Base-by-base conservation (phyloP, 2,113 vertebrate genomes). In the Cygnus atratus region DNA sequence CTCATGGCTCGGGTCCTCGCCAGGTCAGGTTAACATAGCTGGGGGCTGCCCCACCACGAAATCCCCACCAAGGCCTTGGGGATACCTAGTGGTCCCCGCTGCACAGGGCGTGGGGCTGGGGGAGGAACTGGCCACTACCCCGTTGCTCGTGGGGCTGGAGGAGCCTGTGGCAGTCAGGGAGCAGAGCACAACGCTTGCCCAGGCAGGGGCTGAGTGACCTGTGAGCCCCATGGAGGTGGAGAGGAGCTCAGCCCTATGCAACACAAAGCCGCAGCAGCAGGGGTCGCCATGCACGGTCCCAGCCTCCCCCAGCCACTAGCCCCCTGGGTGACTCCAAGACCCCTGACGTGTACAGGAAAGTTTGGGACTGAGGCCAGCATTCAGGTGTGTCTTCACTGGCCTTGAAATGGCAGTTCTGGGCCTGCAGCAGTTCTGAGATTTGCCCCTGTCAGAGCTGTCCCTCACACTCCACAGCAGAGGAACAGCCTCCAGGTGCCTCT, bases 1-100 rank as follows among this genome's bases (percentile, higher is more conserved):
- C 62, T 28, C 54, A 28, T 13, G 28, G 54, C n/a, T 22, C 20
- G 5, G 33, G 58, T 61, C 33, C 58, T 61, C 57, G 12, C 33
- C 33, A 13, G 21, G 33, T 21, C 13, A 22, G n/a, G 35, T 35
- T 35, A 24, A 13, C n/a, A 17, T 57, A 17, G 54, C 54, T 57
- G 54, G 17, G 54, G 54, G 54, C 54, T 57, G 50, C 50, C 50
- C 24, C 24, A 25, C 50, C 4, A 0, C 37, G 35, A 73, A 31
- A 58, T 31, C 19, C 46, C 2, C 50, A 33, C 33, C 15, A 22
- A 65, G 39, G 7, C 19, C 55, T 50, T 43, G 33, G 11, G 39
- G 11, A 2, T 13, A 26, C 2, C 8, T 4, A 12, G 8, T 39
- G 39, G 24, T 50, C n/a, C 54, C 50, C 0, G 0, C 58, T 63